phyloP scores from a whole-genome alignment of 2,113 vertebrate genomes.

The Choloepus hoffmanni region DNA sequence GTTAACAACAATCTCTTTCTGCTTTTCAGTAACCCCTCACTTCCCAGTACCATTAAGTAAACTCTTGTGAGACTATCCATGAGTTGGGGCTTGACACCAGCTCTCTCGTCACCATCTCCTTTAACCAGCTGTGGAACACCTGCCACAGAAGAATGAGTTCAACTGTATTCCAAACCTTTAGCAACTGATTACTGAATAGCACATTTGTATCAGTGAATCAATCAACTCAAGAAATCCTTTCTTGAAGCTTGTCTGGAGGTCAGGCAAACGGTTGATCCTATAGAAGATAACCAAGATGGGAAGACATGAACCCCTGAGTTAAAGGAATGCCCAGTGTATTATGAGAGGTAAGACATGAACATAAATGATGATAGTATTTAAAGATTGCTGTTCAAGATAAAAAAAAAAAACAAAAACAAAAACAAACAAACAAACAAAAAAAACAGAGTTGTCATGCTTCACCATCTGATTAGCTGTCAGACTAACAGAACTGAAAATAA shows the following conservation, averaged over 20 bases:
- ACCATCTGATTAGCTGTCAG: not conserved
- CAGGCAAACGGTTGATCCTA: not conserved
- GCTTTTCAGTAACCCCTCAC: slow-evolving; percentile 52
- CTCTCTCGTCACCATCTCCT: slow-evolving; percentile 40
- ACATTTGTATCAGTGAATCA: not conserved
- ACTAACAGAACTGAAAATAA: not conserved
- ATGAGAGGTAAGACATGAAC: not conserved
- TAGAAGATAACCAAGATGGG: not conserved
- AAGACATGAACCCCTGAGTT: not conserved
- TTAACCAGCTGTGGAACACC: slow-evolving; percentile 27
- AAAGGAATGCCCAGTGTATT: not conserved
- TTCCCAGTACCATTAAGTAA: not conserved
- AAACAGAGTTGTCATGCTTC: not conserved
- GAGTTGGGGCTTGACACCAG: slow-evolving; percentile 77
- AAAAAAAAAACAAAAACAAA: too few species aligned
- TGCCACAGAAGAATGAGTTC: not conserved
- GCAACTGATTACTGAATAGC: not conserved
- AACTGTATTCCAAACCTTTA: not conserved
- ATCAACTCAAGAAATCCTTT: not conserved
- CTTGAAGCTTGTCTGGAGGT: not conserved
- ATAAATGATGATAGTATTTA: not conserved
- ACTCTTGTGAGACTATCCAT: slow-evolving; percentile 58
- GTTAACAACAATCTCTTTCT: slow-evolving; percentile 69
- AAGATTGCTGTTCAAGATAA: not conserved
- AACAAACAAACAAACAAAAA: too few species aligned